These are phyloP conservation scores for Pygoscelis antarcticus DNA, from an alignment of 2,113 vertebrate genomes.

Conservation along the genomic window DNA sequence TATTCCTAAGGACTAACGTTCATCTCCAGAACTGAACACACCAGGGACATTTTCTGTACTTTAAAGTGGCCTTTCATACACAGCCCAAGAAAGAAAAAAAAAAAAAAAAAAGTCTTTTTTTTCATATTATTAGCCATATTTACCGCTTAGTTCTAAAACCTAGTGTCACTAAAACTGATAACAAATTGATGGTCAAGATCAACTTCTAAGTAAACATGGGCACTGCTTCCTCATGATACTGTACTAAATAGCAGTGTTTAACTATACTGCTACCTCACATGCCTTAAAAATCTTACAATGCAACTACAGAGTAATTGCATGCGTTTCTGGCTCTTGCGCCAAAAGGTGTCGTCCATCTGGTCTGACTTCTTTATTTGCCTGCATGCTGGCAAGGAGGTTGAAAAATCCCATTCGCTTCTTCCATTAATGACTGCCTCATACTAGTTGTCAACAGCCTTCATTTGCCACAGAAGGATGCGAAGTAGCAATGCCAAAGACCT, in stretches of 20 bases:
- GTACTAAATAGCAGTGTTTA: too few relatives aligned
- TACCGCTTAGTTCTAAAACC: background rate
- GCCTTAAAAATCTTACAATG: background rate
- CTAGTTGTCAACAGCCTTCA: background rate
- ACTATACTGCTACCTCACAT: too few relatives aligned
- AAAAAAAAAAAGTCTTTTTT: too few relatives aligned
- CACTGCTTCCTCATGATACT: background rate
- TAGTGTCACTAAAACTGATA: background rate
- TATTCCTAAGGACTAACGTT: background rate
- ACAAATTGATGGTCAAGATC: background rate
- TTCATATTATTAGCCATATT: background rate
- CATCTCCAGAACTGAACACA: background rate
- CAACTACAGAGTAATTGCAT: fast-evolving
- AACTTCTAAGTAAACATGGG: background rate
- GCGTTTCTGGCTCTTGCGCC: background rate
- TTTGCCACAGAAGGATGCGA: background rate
- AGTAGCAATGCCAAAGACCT: background rate
- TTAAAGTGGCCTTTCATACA: background rate
- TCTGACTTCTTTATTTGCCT: background rate
- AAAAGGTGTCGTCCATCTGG: background rate
- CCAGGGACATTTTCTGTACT: background rate
- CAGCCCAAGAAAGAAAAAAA: background rate
- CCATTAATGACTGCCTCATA: too few relatives aligned
- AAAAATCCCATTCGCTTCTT: background rate
- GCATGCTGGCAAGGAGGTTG: background rate